phyloP scores from a whole-genome alignment of 2,113 vertebrate genomes.

The Trogon melanurus region DNA sequence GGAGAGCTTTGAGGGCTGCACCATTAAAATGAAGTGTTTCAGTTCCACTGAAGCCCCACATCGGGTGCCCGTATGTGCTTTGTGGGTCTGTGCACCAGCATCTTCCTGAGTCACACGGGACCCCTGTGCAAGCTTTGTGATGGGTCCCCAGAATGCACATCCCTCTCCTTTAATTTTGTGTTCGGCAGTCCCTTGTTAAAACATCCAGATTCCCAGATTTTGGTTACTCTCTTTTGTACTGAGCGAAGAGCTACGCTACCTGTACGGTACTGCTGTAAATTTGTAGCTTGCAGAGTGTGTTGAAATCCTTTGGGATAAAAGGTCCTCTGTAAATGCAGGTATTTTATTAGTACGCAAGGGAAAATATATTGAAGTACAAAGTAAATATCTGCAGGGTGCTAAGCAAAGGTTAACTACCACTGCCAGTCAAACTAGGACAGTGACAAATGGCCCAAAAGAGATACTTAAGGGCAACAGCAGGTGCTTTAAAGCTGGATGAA shows the following conservation, averaged over 20 bases:
- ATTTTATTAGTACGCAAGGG: conserved; percentile 9
- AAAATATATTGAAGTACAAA: conserved; percentile 21
- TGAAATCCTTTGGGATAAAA: conserved; percentile 27
- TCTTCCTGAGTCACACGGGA: background rate
- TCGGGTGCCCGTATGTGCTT: background rate
- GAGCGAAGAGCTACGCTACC: background rate
- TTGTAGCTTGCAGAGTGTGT: background rate
- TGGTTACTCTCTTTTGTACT: background rate
- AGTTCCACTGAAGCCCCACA: background rate
- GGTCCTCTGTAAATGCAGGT: background rate
- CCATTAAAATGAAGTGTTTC: background rate
- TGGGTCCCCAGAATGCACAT: background rate
- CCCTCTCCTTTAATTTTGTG: background rate
- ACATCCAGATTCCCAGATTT: background rate
- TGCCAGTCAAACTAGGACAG: conserved; percentile 2
- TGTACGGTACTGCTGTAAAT: background rate
- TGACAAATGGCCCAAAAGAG: conserved; percentile 15
- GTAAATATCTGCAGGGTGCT: conserved; percentile 5
- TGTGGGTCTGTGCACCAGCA: background rate
- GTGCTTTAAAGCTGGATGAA: background rate
- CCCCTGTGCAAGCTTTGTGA: background rate
- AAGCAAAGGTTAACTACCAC: conserved; percentile 14
- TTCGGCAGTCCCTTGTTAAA: background rate
- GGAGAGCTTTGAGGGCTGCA: background rate
- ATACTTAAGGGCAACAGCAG: background rate